Base-by-base conservation (phyloP, 1,140 invertebrate species). In the Psilanteris sp. region DNA sequence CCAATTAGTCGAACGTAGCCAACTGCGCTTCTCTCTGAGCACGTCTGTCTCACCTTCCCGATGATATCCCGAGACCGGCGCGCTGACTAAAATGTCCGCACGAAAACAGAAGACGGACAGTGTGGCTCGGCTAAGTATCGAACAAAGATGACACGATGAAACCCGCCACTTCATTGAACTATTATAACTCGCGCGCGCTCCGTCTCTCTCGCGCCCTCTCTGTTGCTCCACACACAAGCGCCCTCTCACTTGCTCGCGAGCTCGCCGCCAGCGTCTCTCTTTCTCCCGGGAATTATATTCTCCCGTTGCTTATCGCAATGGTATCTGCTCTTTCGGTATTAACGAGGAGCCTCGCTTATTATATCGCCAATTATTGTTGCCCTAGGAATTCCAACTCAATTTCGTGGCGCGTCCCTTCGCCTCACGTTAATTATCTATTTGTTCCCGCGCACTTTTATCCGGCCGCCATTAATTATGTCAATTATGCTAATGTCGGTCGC, bases 361-460 rank as follows among this genome's bases (percentile, higher is more conserved):
- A 75, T 75, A 75, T 68, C 72, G 72, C 61, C 55, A 75, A 64
- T 75, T 75, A 75, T 75, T 75, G 72, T 68, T 75, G 54, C 34
- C 48, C 64, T 68, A 67, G 72, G 62, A 68, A 75, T 73, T 73
- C 43, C 57, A 73, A 64, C 68, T 73, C 68, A 73, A 73, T 75
- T 75, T 75, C 57, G 62, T 75, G 57, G 39, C 54, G 27, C 46
- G 57, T 62, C 62, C 48, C 55, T 68, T 48, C 34, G 55, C 22
- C 62, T 68, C 43, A 43, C 62, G 55, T 76, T 76, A 64, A 76
- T 76, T 68, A 59, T 76, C 72, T 62, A 75, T 75, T 75, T 68
- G 55, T 75, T 75, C 55, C 71, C 16, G 44, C 54, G 39, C 71
- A 55, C 62, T 75, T 75, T 66, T 66, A 29, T 32, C 34, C 68